Evolutionary conservation across 2,113 vertebrate species (phyloP), one percentile per base, ranked within the genome.

Genomic region (Saguinus midas): DNA sequence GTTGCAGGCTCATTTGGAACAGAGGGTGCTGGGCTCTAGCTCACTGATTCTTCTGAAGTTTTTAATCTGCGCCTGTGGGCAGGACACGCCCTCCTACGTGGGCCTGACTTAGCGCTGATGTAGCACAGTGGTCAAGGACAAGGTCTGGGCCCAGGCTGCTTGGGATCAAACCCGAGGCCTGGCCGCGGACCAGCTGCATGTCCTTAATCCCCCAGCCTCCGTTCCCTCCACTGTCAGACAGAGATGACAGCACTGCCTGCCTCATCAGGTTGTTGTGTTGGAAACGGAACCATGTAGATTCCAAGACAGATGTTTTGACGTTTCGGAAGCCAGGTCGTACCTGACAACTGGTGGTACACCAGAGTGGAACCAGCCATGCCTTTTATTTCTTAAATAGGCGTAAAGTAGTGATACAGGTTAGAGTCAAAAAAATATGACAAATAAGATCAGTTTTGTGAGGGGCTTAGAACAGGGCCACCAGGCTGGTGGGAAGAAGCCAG

Each of bases 21-120:
- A 82, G 5, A 35, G 57, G 43, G 5, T 17, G 2, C 45, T 55
- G 14, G 48, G 9, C 43, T 50, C 43, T 14, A 1, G 10, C 50
- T n/a, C 9, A 9, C 72, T 1, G 45, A 55, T 55, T 52, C 27
- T 88, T 18, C 64, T 32, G 27, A 6, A 58, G 43, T 1, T 1
- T 55, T 10, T 11, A 5, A 35, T 35, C 85, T 70, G 8, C 52
- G 14, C 45, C 1, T 0, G 0, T 11, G 35, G 48, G 43, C 52
- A 11, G 37, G 35, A 35, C 25, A 0, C 4, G 0, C 8, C 61
- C 3, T 10, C 29, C 29, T 64, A 35, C 0, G 0, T 10, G 55
- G 23, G n/a, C 32, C 55, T 58, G 23, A 12, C 13, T 37, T 29
- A 43, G 75, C 16, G 0, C n/a, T 18, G n/a, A 8, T 5, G 4